Conservation (phyloP, 2,888 invertebrate genomes). For the Hydraecia micacea region DNA sequence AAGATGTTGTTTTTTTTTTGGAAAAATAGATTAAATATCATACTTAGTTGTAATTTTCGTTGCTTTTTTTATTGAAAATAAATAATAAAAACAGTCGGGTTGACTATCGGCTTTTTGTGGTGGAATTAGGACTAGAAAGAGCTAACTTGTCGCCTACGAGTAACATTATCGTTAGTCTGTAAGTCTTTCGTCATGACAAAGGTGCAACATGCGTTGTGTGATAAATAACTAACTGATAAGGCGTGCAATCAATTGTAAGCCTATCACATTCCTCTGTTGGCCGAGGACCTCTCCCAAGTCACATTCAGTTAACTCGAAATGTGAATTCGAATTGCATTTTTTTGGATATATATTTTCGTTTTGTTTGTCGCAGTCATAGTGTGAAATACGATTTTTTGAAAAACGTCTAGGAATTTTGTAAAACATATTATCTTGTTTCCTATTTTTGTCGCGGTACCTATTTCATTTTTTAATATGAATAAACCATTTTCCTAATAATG, state of each 20-base stretch:
- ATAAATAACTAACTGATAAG: constrained; percentile 34
- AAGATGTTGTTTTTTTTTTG: background rate
- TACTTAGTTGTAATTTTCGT: background rate
- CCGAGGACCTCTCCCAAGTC: constrained; percentile 2
- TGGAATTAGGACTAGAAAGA: background rate
- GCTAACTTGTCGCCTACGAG: background rate
- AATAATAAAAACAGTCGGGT: background rate
- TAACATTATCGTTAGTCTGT: constrained; percentile 7
- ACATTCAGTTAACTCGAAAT: background rate
- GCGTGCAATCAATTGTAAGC: constrained; percentile 40
- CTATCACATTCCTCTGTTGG: constrained; percentile 24
- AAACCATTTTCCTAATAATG: background rate
- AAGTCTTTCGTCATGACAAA: constrained; percentile 30
- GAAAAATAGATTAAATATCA: background rate
- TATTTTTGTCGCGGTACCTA: no score
- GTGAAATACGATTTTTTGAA: background rate
- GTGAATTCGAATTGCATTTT: background rate
- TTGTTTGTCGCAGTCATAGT: constrained; percentile 1
- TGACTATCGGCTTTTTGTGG: background rate
- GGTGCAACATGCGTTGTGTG: constrained; percentile 32
- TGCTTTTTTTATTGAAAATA: background rate
- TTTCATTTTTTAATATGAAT: background rate
- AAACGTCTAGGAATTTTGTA: background rate
- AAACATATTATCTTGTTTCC: background rate
- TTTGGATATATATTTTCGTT: background rate